Base-by-base conservation (phyloP, 2,113 vertebrate genomes). In the Picathartes gymnocephalus region DNA sequence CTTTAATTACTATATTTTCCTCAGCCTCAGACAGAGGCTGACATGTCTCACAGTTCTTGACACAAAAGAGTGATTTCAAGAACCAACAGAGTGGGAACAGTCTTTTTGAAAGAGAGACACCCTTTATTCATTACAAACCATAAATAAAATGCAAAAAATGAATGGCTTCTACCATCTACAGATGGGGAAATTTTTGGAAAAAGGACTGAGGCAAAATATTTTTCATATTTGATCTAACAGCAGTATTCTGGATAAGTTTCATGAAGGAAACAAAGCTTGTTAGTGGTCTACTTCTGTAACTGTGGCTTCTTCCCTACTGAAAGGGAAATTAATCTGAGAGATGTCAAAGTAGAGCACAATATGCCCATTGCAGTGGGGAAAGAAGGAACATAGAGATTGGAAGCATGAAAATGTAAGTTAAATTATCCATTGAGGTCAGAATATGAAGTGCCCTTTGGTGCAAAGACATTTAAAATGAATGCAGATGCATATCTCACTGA, bases 281-380 rank as follows among this genome's bases (percentile, higher is more conserved):
- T 92, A 0, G 0, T 33, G 11, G 20, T 45, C 40, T 71, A 4
- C 33, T 79, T 86, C 57, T 82, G 33, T 31, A 28, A 42, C 44
- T 0, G 0, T 60, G 21, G 21, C 28, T 76, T 88, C 47, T 73
- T 35, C 15, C 7, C 40, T 47, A 72, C 10, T 0, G 1, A 57
- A 88, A 88, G 17, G 42, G 5, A 71, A 71, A 58, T 71, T 28
- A 79, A 15, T 5, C 11, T 50, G 37, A 44, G 28, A 71, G 5
- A 4, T 71, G 21, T 58, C 10, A 31, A 81, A 69, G 42, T 25
- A 79, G 35, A 81, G 31, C 23, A 40, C 37, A 62, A 18, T 30
- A 28, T 37, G 33, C 51, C 25, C 44, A 37, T 61, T 68, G 71
- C 35, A 68, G 47, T 37, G 35, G 30, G 7, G 50, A 83, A 68